Base-by-base conservation (phyloP, 2,888 invertebrate genomes). In the Eudasyphora cyanicolor region DNA sequence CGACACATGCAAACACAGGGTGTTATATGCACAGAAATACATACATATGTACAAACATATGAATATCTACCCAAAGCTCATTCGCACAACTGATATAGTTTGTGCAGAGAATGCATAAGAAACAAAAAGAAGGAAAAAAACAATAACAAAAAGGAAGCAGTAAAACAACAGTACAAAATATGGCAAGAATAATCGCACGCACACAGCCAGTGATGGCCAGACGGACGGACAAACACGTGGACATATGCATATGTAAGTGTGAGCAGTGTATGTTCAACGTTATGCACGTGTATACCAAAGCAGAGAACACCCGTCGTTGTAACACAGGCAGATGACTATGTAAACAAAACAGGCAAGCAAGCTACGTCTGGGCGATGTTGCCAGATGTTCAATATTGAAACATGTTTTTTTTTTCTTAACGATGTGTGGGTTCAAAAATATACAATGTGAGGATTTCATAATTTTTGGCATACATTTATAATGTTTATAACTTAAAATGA, bases 241-340 rank as follows among this genome's bases (percentile, higher is more conserved):
- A 49, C 6, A 49, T 8, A 5, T 3, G 45, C 45, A 10, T n/a
- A n/a, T n/a, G n/a, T n/a, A 45, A 45, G 45, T 14, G 45, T 45
- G 12, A 10, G 19, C n/a, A 57, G 14, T 7, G 57, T 57, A 14
- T 57, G 12, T 57, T 57, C 57, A 57, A 57, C 57, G 24, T 57
- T 57, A 27, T 57, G 57, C 57, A 57, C 57, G 57, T 57, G 57
- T 27, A 27, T 27, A 45, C n/a, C 1, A 32, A 32, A 45, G 45
- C 45, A 45, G 45, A 38, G 49, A 51, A 57, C 57, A 57, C n/a
- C 7, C 51, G 57, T 27, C 27, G 57, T n/a, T n/a, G n/a, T 57
- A 57, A 57, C 57, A 57, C 57, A 27, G 57, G n/a, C n/a, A n/a
- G n/a, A n/a, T n/a, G n/a, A n/a, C 27, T 57, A 57, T 57, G 57